A percentile compares a stretch with the other conserved stretches of the same genome.
phyloP scores from a whole-genome alignment of 2,113 vertebrate species.

The Corydoras sp. region DNA sequence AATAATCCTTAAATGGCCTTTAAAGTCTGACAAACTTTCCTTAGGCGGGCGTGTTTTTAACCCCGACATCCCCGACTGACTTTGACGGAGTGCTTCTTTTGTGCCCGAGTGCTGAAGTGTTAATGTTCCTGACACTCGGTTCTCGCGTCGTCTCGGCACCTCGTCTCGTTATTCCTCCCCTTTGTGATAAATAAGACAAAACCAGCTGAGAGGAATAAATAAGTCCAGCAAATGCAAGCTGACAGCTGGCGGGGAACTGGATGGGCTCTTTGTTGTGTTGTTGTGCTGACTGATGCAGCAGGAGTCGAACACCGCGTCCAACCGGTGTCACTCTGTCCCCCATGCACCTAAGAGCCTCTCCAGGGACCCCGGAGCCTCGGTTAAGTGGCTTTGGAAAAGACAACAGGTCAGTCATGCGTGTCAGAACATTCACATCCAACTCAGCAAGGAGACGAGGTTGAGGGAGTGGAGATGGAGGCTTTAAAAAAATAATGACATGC shows the following conservation, averaged over 20 bases:
- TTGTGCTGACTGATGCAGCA: conserved; percentile 54
- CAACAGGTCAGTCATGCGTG: conserved; percentile 52
- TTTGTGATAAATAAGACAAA: conserved; percentile 63
- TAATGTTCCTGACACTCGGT: conserved; percentile 53
- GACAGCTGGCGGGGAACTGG: conserved; percentile 52
- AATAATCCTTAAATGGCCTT: too few species aligned
- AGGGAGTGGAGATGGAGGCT: conserved; percentile 50
- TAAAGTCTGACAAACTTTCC: neutral
- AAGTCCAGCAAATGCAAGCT: conserved; percentile 54
- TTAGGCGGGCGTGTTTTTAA: conserved; percentile 14
- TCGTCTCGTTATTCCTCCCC: conserved; percentile 46
- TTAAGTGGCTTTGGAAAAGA: conserved; percentile 60
- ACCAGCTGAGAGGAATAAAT: conserved; percentile 49
- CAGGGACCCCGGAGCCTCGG: conserved; percentile 49
- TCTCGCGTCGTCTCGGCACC: conserved; percentile 47
- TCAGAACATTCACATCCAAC: conserved; percentile 44
- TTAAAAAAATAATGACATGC: conserved; percentile 62
- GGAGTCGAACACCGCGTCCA: conserved; percentile 27
- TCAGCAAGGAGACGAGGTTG: conserved; percentile 50
- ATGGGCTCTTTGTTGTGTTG: conserved; percentile 36
- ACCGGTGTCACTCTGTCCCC: conserved; percentile 48
- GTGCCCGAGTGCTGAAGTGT: conserved; percentile 52
- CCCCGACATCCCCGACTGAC: conserved; percentile 17
- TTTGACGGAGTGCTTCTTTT: conserved; percentile 38
- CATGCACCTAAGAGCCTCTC: conserved; percentile 42